phyloP scores from a whole-genome alignment of 2,888 invertebrate genomes.

The Blastobasis lacticolella region DNA sequence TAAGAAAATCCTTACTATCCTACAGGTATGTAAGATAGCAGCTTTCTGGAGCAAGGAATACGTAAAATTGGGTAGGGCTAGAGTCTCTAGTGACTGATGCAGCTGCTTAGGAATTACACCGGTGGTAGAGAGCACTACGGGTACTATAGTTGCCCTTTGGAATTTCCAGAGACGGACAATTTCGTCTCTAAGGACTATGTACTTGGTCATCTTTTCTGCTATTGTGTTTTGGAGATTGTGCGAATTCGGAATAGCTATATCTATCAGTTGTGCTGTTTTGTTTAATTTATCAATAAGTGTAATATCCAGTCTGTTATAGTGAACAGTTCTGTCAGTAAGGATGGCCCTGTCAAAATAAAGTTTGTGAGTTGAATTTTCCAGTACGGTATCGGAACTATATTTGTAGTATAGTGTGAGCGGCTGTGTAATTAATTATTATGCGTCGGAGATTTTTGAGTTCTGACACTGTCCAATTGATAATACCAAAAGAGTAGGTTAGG shows the following conservation, averaged over 20 bases:
- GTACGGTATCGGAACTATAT: constrained; percentile 5
- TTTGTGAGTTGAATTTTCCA: constrained; percentile 1
- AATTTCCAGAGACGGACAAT: constrained; percentile 2
- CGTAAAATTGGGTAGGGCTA: not conserved
- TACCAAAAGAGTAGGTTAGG: constrained; percentile 4
- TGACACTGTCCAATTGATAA: constrained; percentile 1
- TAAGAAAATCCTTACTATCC: not conserved
- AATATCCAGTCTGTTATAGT: too few relatives aligned
- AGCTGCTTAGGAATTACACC: constrained; percentile 1
- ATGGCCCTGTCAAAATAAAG: constrained; percentile 1
- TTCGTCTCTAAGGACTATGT: constrained; percentile 4
- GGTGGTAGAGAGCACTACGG: not conserved
- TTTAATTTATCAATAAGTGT: constrained; percentile 7
- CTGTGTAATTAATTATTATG: not conserved
- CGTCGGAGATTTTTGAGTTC: constrained; percentile 1
- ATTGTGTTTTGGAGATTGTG: constrained; percentile 12
- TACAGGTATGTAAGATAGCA: not conserved
- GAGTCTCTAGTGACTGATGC: not conserved
- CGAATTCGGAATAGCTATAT: constrained; percentile 11
- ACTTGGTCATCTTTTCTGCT: constrained; percentile 12
- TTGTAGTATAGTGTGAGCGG: constrained; percentile 5
- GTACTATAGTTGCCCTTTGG: not conserved
- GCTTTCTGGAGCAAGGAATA: not conserved
- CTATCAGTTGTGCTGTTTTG: constrained; percentile 8
- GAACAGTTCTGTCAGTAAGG: constrained; percentile 1